Evolutionary conservation across 1,140 invertebrate genomes (phyloP), one percentile per base, ranked within the genome.

Genomic region (Zaprionus ghesquierei): DNA sequence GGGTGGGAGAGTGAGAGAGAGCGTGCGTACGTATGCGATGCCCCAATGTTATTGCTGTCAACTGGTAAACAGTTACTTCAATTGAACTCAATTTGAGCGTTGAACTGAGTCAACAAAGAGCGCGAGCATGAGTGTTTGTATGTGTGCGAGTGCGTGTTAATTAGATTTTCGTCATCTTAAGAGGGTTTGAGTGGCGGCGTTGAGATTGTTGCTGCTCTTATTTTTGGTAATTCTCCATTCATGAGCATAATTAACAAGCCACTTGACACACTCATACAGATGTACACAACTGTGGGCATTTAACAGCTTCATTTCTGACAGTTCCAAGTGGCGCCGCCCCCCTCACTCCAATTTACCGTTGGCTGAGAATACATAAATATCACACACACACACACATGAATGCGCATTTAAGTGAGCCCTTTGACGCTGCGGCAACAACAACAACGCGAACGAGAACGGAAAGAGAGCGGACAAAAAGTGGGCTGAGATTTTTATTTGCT

Each of bases 161-260:
- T 87, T 82, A 73, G 79, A 79, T 82, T 81, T 81, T 77, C 64
- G 41, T 63, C 71, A 63, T 49, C 51, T 69, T 54, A 41, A 63
- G 58, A 53, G 71, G 60, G 41, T 64, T 77, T 33, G 55, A 77
- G 75, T 74, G 70, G 71, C 65, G 63, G 25, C 38, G 75, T 60
- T 63, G 54, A 58, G 75, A 78, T 75, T 75, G 51, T 75, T 70
- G 58, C 27, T 56, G 65, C 59, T 81, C 53, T 29, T 61, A 77
- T 70, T 80, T 85, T 85, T 29, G 72, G 13, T 61, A 80, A 66
- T 81, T 69, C 69, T 60, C 35, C 33, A 77, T 58, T 63, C 65
- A 74, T 77, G 38, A 77, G 61, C 74, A 87, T 87, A 86, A 86
- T 86, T 87, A 86, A 86, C 81, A 86, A 86, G 81, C 75, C 82